Evolutionary conservation across 2,113 vertebrate genomes (phyloP).

Genomic region (Thalassoma bifasciatum): DNA sequence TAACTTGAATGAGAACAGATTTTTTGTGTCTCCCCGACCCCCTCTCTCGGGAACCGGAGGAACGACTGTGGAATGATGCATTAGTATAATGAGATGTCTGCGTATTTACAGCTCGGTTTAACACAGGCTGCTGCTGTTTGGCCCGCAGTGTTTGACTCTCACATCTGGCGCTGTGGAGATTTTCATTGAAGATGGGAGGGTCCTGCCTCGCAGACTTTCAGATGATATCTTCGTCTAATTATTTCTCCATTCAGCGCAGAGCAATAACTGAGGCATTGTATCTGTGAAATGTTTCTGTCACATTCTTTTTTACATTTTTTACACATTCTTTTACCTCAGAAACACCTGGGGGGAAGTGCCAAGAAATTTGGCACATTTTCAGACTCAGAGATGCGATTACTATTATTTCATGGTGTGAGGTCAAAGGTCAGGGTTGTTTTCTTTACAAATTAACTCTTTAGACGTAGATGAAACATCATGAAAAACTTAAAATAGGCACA

Average conservation of each 20-base stretch:
- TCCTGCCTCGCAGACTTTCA: slow-evolving; percentile 7
- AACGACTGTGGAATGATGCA: slow-evolving; percentile 34
- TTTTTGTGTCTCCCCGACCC: slow-evolving; percentile 10
- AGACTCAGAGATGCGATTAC: too few species aligned
- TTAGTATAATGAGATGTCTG: slow-evolving; percentile 61
- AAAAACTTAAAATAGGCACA: too few species aligned
- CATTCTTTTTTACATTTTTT: too few species aligned
- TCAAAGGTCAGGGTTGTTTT: too few species aligned
- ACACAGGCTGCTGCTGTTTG: slow-evolving; percentile 11
- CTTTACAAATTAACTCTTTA: too few species aligned
- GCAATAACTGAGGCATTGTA: neutral
- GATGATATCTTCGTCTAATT: slow-evolving; percentile 25
- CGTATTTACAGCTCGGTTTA: slow-evolving; percentile 49
- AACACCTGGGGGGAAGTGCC: too few species aligned
- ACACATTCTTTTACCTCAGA: too few species aligned
- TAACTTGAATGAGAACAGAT: slow-evolving; percentile 65
- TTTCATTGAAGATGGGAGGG: slow-evolving; percentile 32
- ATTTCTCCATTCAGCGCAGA: too few species aligned
- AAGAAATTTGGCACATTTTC: too few species aligned
- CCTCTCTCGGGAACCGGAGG: slow-evolving; percentile 32
- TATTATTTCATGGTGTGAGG: too few species aligned
- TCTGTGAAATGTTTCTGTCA: neutral
- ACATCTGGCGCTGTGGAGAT: slow-evolving; percentile 45
- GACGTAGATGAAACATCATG: too few species aligned
- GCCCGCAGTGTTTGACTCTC: slow-evolving; percentile 30